Percentiles rank a stretch among this genome's conserved stretches.
Conservation (phyloP, 2,113 vertebrate species). For the Hemicordylus capensis region DNA sequence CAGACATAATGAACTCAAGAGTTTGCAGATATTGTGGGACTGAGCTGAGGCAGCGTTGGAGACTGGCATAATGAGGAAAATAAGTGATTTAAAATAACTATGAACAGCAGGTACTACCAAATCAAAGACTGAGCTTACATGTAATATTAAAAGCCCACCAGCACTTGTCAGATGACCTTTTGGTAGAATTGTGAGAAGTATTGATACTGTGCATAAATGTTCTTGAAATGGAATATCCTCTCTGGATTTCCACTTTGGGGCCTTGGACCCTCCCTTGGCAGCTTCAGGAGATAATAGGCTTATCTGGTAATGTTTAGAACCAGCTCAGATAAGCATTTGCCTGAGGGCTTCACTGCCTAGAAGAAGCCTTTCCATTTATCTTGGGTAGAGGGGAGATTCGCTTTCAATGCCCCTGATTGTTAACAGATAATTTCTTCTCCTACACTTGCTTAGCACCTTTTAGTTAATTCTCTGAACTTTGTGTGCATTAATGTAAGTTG, state of each 20-base stretch:
- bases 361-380: slow-evolving; percentile 21
- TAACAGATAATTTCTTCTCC: background rate
- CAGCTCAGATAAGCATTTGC: slow-evolving; percentile 51
- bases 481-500: background rate
- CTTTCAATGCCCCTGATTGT: background rate
- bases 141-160: slow-evolving; percentile 54
- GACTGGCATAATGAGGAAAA: slow-evolving; percentile 22
- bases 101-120: slow-evolving; percentile 40
- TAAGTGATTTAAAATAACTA: slow-evolving; percentile 64
- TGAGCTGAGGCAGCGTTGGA: slow-evolving; percentile 51
- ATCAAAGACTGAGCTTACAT: slow-evolving; percentile 51
- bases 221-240: slow-evolving; percentile 25
- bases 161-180: slow-evolving; percentile 70
- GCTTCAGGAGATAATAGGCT: slow-evolving; percentile 60
- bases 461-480: background rate
- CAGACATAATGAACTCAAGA: slow-evolving; percentile 60
- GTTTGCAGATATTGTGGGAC: slow-evolving; percentile 57
- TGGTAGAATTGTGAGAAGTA: slow-evolving; percentile 45
- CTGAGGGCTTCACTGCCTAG: slow-evolving; percentile 45
- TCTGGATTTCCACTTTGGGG: slow-evolving; percentile 42
- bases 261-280: slow-evolving; percentile 40
- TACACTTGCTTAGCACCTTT: background rate
- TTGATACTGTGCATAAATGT: slow-evolving; percentile 45
- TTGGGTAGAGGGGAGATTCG: slow-evolving; percentile 32
- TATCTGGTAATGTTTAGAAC: slow-evolving; percentile 55